These are phyloP conservation scores for Orgyia antiqua DNA, from an alignment of 2,888 invertebrate genomes.

Conservation along the genomic window DNA sequence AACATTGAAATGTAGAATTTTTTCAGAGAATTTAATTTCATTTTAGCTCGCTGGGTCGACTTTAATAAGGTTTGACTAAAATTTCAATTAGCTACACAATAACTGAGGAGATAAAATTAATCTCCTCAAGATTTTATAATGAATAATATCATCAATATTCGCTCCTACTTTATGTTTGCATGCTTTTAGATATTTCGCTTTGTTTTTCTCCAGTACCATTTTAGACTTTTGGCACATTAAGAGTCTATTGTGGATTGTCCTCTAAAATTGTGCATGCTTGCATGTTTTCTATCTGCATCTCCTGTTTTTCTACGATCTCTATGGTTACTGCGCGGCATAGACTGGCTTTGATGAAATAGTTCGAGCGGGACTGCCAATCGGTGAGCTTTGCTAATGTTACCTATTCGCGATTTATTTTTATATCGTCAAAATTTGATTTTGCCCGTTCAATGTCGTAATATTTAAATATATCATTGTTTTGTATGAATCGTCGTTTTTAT, in stretches of 20 bases:
- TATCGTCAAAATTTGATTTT: conserved; percentile 36
- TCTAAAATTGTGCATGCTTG: conserved; percentile 60
- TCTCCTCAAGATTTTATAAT: conserved; percentile 20
- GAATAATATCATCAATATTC: conserved; percentile 37
- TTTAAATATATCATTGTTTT: conserved; percentile 60
- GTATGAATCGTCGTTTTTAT: conserved; percentile 52
- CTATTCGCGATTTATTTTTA: conserved; percentile 38
- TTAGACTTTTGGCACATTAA: conserved; percentile 44
- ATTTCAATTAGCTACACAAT: conserved; percentile 29
- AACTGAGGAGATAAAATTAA: conserved; percentile 27
- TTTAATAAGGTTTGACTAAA: conserved; percentile 27
- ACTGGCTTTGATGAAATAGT: conserved; percentile 68
- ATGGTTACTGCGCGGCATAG: conserved; percentile 79
- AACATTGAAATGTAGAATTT: conserved; percentile 5
- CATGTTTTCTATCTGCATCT: conserved; percentile 71
- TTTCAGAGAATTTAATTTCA: conserved; percentile 2
- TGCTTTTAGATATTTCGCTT: conserved; percentile 57
- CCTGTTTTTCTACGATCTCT: conserved; percentile 75
- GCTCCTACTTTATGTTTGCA: conserved; percentile 75
- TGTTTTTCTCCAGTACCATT: conserved; percentile 45
- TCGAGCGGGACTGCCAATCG: conserved; percentile 58
- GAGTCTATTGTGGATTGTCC: conserved; percentile 49
- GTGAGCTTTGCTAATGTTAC: conserved; percentile 54
- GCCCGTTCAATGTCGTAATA: conserved; percentile 67
- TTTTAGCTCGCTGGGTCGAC: conserved; percentile 29